A percentile compares a stretch with the other conserved stretches of the same genome.
Evolutionary conservation across 2,888 invertebrate genomes (phyloP).

Genomic region (Drosophila borealis): DNA sequence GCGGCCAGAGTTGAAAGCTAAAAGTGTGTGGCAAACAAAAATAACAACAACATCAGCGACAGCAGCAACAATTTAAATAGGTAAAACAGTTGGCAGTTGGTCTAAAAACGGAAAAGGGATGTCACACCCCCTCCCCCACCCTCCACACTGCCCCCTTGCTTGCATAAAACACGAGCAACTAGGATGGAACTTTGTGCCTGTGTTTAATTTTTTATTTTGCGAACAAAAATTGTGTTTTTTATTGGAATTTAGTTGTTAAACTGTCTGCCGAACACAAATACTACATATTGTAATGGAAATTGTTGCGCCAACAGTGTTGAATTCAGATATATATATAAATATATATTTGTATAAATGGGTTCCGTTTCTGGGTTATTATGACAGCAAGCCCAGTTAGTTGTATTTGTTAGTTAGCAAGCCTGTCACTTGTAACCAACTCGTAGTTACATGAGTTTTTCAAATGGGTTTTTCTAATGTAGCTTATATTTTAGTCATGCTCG

Average conservation of each 20-base stretch:
- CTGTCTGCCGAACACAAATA: constrained; percentile 41
- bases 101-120: constrained; percentile 27
- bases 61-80: constrained; percentile 25
- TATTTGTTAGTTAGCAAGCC: constrained; percentile 7
- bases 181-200: constrained; percentile 23
- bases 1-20: constrained; percentile 67
- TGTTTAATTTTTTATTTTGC: not conserved
- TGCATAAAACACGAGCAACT: constrained; percentile 28
- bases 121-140: not conserved
- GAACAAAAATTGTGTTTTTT: constrained; percentile 22
- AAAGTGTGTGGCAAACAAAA: constrained; percentile 37
- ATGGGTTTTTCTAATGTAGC: no score
- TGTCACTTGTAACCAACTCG: constrained; percentile 17
- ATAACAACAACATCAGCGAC: constrained; percentile 15
- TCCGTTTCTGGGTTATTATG: constrained; percentile 45
- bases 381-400: constrained; percentile 13
- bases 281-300: constrained; percentile 68
- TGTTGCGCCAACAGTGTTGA: constrained; percentile 53
- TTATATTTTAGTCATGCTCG: no score
- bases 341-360: constrained; percentile 13
- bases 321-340: constrained; percentile 33
- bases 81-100: constrained; percentile 23
- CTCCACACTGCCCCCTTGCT: no score
- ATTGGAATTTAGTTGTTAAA: constrained; percentile 51
- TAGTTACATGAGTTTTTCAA: constrained; percentile 11